These are phyloP conservation scores for Erpetoichthys calabaricus DNA, from an alignment of 2,797 vertebrate species.

Conservation along the genomic window DNA sequence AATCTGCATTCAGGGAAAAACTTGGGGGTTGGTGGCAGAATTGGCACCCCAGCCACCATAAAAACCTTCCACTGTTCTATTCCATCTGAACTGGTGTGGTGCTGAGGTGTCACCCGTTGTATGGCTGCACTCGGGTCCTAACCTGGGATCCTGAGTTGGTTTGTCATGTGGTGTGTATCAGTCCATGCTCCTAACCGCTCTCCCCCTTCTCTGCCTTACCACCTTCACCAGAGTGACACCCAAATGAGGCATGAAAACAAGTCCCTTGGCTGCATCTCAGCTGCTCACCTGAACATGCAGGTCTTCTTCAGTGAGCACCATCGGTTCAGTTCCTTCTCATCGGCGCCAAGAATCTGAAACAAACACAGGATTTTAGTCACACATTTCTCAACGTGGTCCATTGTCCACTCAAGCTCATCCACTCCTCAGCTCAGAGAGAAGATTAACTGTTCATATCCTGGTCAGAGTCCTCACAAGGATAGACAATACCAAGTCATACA, in stretches of 20 bases:
- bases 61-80: too few relatives aligned
- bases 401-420: background rate
- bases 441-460: slow-evolving; percentile 55
- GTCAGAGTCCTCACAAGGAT: slow-evolving; percentile 45
- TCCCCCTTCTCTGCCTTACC: too few relatives aligned
- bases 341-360: slow-evolving; percentile 54
- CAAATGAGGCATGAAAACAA: accelerated
- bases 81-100: too few relatives aligned
- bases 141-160: too few relatives aligned
- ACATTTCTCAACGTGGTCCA: background rate
- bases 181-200: too few relatives aligned
- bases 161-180: too few relatives aligned
- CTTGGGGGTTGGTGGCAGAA: too few relatives aligned
- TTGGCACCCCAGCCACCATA: too few relatives aligned
- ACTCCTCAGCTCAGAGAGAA: slow-evolving; percentile 58
- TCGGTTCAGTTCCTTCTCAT: slow-evolving; percentile 74
- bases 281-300: slow-evolving; percentile 76
- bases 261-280: background rate
- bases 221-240: background rate
- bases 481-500: slow-evolving; percentile 57
- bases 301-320: slow-evolving; percentile 83
- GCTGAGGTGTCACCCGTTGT: too few relatives aligned
- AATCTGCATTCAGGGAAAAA: too few relatives aligned
- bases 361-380: background rate
- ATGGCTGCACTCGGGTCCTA: too few relatives aligned